Base-by-base conservation (phyloP, 35 echinoderm and acorn worm genomes). In the Apostichopus californicus region DNA sequence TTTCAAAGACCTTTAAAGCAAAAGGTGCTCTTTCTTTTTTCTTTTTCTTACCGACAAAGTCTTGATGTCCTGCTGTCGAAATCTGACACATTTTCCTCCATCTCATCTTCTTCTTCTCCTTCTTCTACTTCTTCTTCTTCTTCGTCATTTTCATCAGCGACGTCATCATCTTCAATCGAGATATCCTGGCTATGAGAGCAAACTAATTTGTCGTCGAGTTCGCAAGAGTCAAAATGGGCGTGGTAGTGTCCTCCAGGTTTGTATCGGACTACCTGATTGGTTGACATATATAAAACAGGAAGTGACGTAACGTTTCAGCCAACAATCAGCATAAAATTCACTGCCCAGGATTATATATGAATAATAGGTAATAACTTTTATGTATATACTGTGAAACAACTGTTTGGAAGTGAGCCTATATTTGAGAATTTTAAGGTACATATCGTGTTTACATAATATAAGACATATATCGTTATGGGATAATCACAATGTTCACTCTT, bases 171-270 rank as follows among this genome's bases (percentile, higher is more conserved):
- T 13, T 59, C 56, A 54, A 17, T 5, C 5, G 13, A 21, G 7
- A 20, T 15, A 18, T 68, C 54, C 14, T 84, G 68, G 4, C 90
- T 94, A 56, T 94, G 90, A 5, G 90, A 68, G 71, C 95, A 94
- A 24, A 46, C 91, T 15, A 94, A 66, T 1, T 77, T 63, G 57
- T 92, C 91, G 70, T 94, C 87, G 0, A 94, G 11, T 26, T 92
- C 88, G 70, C 23, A 71, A 64, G 93, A 94, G 77, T 96, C 95
- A 86, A 84, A 96, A 64, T 96, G 95, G 10, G 93, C 95, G 73
- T 96, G 95, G 80, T 94, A 96, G 73, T 96, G 95, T 59, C 95
- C 95, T 1, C 95, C 95, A 18, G 91, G 53, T 28, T 94, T 73
- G 78, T 96, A 96, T 8, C 84, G 90, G 4, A 93, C 93, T 24